Conservation (phyloP, 1,140 invertebrate species). For the Hypothenemus hampei region DNA sequence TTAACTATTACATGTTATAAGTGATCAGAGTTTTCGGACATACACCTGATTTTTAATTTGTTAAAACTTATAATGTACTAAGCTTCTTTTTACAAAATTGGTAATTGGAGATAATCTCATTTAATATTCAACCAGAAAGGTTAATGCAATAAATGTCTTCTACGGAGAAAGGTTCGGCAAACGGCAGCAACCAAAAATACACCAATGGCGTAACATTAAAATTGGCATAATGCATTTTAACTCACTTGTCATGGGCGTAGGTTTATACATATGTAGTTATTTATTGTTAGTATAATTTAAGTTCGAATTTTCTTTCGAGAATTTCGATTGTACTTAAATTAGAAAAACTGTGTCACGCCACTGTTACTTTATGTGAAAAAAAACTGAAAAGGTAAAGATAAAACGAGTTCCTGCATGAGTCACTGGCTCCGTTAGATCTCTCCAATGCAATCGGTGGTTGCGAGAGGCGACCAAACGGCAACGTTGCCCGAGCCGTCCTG, state of each 20-base stretch:
- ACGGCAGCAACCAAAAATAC: constrained; percentile 16
- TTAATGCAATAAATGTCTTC: constrained; percentile 14
- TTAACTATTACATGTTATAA: no score
- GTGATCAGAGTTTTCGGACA: no score
- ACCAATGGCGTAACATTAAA: neutral
- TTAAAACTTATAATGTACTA: no score
- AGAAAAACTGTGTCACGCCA: neutral
- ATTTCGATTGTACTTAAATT: neutral
- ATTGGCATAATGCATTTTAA: neutral
- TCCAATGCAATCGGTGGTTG: neutral
- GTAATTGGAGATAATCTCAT: no score
- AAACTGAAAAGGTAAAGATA: constrained; percentile 15
- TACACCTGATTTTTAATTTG: no score
- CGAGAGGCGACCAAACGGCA: constrained; percentile 4
- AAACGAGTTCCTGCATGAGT: constrained; percentile 30
- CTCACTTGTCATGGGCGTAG: neutral
- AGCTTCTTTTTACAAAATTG: no score
- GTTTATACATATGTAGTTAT: neutral
- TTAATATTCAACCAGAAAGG: constrained; percentile 14
- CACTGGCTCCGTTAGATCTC: constrained; percentile 24
- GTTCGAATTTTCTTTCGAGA: neutral
- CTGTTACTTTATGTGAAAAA: neutral
- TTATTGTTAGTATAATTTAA: neutral
- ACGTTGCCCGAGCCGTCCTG: constrained; percentile 10
- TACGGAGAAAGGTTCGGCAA: constrained; percentile 19